Conservation (phyloP, 2,113 vertebrate species). For the Thamnophis sirtalis region DNA sequence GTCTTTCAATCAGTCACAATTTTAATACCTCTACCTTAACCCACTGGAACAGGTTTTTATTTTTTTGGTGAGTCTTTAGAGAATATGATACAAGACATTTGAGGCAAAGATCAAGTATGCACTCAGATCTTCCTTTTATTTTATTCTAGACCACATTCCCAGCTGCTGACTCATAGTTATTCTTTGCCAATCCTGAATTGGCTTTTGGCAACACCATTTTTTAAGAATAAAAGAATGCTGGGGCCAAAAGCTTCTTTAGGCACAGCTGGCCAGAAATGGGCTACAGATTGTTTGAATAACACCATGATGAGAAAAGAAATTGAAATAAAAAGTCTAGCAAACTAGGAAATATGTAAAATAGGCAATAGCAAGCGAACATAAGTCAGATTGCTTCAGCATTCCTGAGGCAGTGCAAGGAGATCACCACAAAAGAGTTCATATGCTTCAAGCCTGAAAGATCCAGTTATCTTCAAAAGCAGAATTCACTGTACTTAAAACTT, state of each 20-base stretch:
- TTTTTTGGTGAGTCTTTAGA: conserved; percentile 26
- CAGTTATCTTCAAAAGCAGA: conserved; percentile 66
- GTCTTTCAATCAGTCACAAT: not conserved
- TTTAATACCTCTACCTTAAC: not conserved
- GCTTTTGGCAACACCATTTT: not conserved
- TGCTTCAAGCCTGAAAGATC: conserved; percentile 62
- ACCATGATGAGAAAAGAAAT: conserved; percentile 55
- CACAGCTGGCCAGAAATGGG: conserved; percentile 49
- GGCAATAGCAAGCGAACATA: conserved; percentile 58
- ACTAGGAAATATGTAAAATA: conserved; percentile 56
- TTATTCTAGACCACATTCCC: conserved; percentile 36
- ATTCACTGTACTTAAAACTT: conserved; percentile 53
- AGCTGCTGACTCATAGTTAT: conserved; percentile 35
- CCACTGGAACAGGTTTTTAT: not conserved
- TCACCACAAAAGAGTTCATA: conserved; percentile 60
- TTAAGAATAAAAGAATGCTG: conserved; percentile 58
- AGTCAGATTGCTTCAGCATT: conserved; percentile 61
- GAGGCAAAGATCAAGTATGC: conserved; percentile 36
- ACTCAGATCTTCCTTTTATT: conserved; percentile 48
- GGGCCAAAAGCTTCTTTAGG: conserved; percentile 58
- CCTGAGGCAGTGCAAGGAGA: conserved; percentile 62
- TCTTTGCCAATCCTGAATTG: conserved; percentile 33
- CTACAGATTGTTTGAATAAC: conserved; percentile 37
- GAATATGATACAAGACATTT: conserved; percentile 28
- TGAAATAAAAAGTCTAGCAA: conserved; percentile 53